Base-by-base conservation (phyloP, 2,888 invertebrate genomes). In the Acanthopleura granulata region DNA sequence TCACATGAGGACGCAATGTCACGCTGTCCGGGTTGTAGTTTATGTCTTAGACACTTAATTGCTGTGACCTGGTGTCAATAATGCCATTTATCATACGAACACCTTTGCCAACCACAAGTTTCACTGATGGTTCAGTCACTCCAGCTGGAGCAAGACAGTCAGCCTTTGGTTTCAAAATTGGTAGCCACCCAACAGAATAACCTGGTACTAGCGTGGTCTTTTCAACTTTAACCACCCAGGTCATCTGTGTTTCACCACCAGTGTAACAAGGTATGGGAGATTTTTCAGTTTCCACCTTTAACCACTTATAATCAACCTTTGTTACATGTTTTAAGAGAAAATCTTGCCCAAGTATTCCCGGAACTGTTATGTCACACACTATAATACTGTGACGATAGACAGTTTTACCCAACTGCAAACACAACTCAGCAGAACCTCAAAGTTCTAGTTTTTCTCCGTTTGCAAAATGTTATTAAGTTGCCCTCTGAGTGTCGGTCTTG, bases 231-330 rank as follows among this genome's bases (percentile, higher is more conserved):
- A 73, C 73, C n/a, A 27, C 0, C 1, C 73, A 1, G n/a, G n/a
- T n/a, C 62, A 73, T 73, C 57, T 61, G 22, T 18, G 62, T 18
- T 62, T 73, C 73, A 27, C 73, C 73, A 12, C 73, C 73, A 16
- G 61, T 30, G 61, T 61, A 73, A 30, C 61, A 61, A 12, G 51
- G 61, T 25, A 73, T 62, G 15, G 51, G 9, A n/a, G n/a, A n/a
- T n/a, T 49, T 18, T 11, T 61, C 29, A 18, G 61, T 29, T 57
- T 18, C 18, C 6, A 73, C 9, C 30, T 15, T 22, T 0, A 29
- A 27, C 9, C 22, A 40, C 49, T 18, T 49, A 16, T 62, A 51
- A n/a, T 62, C n/a, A n/a, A n/a, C n/a, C 40, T 62, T 62, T 0
- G 30, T n/a, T 11, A 49, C 22, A n/a, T 4, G 4, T 3, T 73